These are phyloP conservation scores for Drosophila mayri DNA, from an alignment of 1,140 invertebrate species.

Conservation along the genomic window DNA sequence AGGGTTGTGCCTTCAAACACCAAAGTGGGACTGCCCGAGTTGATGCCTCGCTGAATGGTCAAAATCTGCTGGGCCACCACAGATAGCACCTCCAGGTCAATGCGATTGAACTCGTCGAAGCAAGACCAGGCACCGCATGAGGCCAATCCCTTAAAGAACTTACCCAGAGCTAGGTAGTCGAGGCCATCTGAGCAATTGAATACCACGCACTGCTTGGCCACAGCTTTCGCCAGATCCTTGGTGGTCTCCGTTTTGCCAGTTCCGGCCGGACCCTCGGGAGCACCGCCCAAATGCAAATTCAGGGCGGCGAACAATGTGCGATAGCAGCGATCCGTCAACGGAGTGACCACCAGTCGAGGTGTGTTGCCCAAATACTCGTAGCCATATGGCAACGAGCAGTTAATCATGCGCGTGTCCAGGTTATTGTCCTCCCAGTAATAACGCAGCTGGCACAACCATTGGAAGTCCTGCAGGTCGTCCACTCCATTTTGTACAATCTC, in stretches of 20 bases:
- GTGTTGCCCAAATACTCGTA: conserved; percentile 98
- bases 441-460: conserved; percentile 95
- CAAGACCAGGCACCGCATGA: conserved; percentile 98
- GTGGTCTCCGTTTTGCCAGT: conserved; percentile 98
- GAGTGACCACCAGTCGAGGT: conserved; percentile 94
- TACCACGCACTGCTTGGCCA: conserved; percentile 98
- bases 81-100: conserved; percentile 94
- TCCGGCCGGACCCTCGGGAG: conserved; percentile 97
- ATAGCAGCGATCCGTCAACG: conserved; percentile 96
- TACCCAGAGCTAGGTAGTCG: conserved; percentile 96
- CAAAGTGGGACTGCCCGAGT: conserved; percentile 90
- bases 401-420: conserved; percentile 95
- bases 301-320: conserved; percentile 96
- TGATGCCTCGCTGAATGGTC: conserved; percentile 92
- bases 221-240: conserved; percentile 98
- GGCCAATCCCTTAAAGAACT: conserved; percentile 98
- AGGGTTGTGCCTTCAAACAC: conserved; percentile 96
- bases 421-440: conserved; percentile 96
- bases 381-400: conserved; percentile 94
- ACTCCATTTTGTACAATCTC: conserved; percentile 90
- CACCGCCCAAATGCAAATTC: conserved; percentile 93
- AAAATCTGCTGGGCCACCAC: conserved; percentile 96
- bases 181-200: conserved; percentile 98
- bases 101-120: conserved; percentile 97
- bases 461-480: conserved; percentile 91